These are phyloP conservation scores for Etia nguti DNA, from an alignment of 2,113 vertebrate genomes.

Conservation along the genomic window DNA sequence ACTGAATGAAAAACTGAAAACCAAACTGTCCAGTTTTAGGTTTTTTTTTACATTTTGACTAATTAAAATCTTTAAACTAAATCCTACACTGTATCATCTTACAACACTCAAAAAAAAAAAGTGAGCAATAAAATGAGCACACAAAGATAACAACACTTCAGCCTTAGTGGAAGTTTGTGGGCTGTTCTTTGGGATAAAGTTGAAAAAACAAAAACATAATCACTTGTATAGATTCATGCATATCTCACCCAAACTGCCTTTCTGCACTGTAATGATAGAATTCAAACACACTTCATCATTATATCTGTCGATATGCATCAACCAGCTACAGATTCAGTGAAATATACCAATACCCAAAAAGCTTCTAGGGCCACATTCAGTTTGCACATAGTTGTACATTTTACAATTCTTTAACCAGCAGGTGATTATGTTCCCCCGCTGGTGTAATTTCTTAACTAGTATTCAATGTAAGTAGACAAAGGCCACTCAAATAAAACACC, in stretches of 20 bases:
- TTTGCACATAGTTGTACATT: background rate
- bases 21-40: background rate
- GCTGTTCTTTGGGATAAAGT: conserved; percentile 51
- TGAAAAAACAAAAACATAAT: conserved; percentile 32
- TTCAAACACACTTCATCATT: background rate
- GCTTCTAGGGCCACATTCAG: background rate
- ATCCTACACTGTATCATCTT: background rate
- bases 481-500: background rate
- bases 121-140: conserved; percentile 12
- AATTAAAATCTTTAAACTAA: conserved; percentile 1
- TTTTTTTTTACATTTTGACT: background rate
- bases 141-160: conserved; percentile 26
- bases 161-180: conserved; percentile 31
- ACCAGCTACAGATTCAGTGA: background rate
- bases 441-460: background rate
- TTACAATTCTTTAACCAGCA: background rate
- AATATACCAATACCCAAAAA: background rate
- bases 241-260: background rate
- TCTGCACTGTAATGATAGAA: background rate
- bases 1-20: background rate
- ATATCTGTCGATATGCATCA: background rate
- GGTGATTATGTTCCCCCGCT: background rate
- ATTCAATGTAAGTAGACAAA: conserved; percentile 4
- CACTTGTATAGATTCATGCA: conserved; percentile 21
- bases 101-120: background rate